Percentiles rank a stretch among this genome's conserved stretches.
Evolutionary conservation across 2,888 invertebrate genomes (phyloP).

Genomic region (Dolichopus griseipennis): DNA sequence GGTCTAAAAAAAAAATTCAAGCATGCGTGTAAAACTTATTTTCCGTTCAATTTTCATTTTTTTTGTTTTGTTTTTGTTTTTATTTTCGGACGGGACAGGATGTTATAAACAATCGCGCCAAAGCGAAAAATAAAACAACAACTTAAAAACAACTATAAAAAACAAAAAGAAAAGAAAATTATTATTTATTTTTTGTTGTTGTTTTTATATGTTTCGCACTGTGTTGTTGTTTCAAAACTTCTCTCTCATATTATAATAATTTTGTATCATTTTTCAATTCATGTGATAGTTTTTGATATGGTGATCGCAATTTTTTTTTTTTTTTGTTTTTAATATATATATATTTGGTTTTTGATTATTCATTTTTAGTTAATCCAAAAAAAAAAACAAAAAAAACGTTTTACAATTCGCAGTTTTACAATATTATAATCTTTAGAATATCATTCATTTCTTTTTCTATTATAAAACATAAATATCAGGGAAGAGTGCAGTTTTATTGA

Average conservation of each 20-base stretch:
- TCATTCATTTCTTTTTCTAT: too few species aligned
- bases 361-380: neutral
- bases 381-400: neutral
- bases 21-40: constrained; percentile 6
- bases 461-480: too few species aligned
- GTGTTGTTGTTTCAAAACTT: too few species aligned
- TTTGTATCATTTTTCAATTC: neutral
- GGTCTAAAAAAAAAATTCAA: neutral
- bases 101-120: constrained; percentile 6
- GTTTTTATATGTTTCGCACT: too few species aligned
- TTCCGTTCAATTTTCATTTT: neutral
- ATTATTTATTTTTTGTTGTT: neutral
- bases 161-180: neutral
- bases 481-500: too few species aligned
- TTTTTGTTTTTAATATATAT: neutral
- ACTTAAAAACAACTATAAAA: too few species aligned
- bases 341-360: too few species aligned
- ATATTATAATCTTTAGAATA: neutral
- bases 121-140: neutral
- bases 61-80: neutral
- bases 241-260: too few species aligned
- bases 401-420: neutral
- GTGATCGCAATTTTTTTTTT: neutral
- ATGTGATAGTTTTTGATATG: neutral
- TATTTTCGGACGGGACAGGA: neutral